Percentiles rank a stretch among this genome's conserved stretches.
phyloP scores from a whole-genome alignment of 2,797 vertebrate species.

The Gastrophryne carolinensis region DNA sequence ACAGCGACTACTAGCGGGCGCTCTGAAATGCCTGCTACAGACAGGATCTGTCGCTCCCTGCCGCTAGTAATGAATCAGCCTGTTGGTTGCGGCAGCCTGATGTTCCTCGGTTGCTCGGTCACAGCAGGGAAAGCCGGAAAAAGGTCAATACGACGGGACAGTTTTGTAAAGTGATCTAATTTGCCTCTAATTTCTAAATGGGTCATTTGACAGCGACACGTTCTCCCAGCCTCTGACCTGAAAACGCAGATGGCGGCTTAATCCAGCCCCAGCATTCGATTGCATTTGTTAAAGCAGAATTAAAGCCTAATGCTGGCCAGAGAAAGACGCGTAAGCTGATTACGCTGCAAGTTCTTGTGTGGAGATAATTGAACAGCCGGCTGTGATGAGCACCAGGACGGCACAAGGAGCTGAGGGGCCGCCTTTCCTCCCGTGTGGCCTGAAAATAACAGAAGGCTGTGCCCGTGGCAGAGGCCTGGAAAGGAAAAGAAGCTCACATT shows the following conservation, averaged over 20 bases:
- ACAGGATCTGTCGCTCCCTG: too few relatives aligned
- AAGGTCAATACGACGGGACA: background rate
- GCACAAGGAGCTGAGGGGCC: background rate
- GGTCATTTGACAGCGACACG: conserved; percentile 8
- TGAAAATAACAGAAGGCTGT: too few relatives aligned
- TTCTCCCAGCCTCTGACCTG: conserved; percentile 20
- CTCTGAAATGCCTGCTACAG: too few relatives aligned
- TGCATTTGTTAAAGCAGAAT: conserved; percentile 34
- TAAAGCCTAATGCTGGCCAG: conserved; percentile 24
- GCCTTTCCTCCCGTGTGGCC: too few relatives aligned
- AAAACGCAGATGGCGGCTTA: conserved; percentile 41
- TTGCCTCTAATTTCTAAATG: conserved; percentile 2
- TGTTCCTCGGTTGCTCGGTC: too few relatives aligned
- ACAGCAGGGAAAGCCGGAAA: background rate
- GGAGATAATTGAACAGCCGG: conserved; percentile 6
- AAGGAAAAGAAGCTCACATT: too few relatives aligned
- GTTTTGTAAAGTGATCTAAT: background rate
- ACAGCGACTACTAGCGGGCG: too few relatives aligned
- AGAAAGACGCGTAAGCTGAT: conserved; percentile 37
- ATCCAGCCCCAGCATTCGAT: conserved; percentile 19
- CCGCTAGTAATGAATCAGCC: too few relatives aligned
- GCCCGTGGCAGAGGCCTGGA: too few relatives aligned
- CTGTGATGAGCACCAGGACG: background rate
- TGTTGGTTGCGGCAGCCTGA: too few relatives aligned
- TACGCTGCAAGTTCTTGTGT: conserved; percentile 23